phyloP scores from a whole-genome alignment of 2,888 invertebrate species.

The Pseudeuparius sepicola region DNA sequence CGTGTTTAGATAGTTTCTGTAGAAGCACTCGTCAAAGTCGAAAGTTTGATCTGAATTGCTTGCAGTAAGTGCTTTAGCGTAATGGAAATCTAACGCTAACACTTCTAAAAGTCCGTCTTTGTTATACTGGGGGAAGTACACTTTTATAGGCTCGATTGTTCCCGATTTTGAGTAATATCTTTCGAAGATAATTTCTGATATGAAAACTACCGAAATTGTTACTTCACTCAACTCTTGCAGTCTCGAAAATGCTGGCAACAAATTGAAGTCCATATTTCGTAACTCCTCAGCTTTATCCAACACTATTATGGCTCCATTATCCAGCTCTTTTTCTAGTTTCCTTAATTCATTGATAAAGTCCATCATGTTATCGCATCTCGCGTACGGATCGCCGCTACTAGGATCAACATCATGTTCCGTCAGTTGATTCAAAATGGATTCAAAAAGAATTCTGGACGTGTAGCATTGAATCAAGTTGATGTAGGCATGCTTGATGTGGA shows the following conservation, averaged over 20 bases:
- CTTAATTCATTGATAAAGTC: constrained; percentile 47
- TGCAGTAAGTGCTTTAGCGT: constrained; percentile 25
- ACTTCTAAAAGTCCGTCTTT: constrained; percentile 55
- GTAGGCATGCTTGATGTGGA: constrained; percentile 50
- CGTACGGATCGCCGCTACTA: constrained; percentile 34
- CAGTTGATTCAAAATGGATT: constrained; percentile 58
- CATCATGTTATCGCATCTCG: constrained; percentile 59
- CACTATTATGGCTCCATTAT: constrained; percentile 50
- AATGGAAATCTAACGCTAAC: constrained; percentile 37
- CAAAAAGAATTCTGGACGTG: constrained; percentile 63
- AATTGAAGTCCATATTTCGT: constrained; percentile 60
- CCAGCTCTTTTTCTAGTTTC: constrained; percentile 22
- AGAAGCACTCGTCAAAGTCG: constrained; percentile 45
- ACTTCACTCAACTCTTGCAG: constrained; percentile 62
- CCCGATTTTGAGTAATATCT: constrained; percentile 66
- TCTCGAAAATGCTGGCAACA: constrained; percentile 62
- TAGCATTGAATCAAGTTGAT: constrained; percentile 80
- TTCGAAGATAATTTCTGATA: constrained; percentile 71
- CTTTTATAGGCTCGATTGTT: constrained; percentile 56
- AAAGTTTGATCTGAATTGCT: constrained; percentile 25
- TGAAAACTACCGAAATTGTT: constrained; percentile 64
- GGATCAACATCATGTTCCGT: constrained; percentile 37
- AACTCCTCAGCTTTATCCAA: constrained; percentile 76
- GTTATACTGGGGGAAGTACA: constrained; percentile 74
- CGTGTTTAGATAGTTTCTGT: constrained; percentile 68